Base-by-base conservation (phyloP, 2,888 invertebrate species). In the Zele albiditarsus region DNA sequence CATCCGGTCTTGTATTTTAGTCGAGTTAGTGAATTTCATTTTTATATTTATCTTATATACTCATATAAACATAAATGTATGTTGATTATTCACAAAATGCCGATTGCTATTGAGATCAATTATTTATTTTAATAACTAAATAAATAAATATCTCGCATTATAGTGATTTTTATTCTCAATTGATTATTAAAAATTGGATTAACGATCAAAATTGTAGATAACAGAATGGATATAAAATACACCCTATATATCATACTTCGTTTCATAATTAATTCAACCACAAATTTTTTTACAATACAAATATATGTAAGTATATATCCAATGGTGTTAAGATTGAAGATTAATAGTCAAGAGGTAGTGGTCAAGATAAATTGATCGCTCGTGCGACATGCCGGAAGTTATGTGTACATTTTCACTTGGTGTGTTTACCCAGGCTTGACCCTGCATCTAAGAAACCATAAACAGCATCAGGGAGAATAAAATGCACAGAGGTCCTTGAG, bases 371-470 rank as follows among this genome's bases (percentile, higher is more conserved):
- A 49, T 68, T 62, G 28, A 65, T 57, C 16, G 57, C 77, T 72
- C 68, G 73, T 76, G 73, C 73, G 46, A 33, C 72, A 71, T 49
- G 63, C 76, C 75, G 77, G 75, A 78, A 78, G 53, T 71, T n/a
- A 28, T 28, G 69, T 69, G 71, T 65, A 75, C 42, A 38, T 69
- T 73, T 73, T 69, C 25, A 27, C 25, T 20, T 27, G 20, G n/a
- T 28, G 10, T 78, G 75, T 77, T 78, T 77, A 67, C 46, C 70
- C 75, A 73, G 73, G 78, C 78, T 78, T 77, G 75, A 77, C 71
- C 76, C 78, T 72, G 8, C 53, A 53, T 74, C 65, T 42, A 74
- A 66, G 42, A 38, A 20, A 58, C 46, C 20, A 20, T 72, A 28
- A 62, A 71, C 77, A 73, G 68, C 28, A 38, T 33, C 10, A 20